phyloP scores from a whole-genome alignment of 2,113 vertebrate species.

The Syrmaticus mikado region DNA sequence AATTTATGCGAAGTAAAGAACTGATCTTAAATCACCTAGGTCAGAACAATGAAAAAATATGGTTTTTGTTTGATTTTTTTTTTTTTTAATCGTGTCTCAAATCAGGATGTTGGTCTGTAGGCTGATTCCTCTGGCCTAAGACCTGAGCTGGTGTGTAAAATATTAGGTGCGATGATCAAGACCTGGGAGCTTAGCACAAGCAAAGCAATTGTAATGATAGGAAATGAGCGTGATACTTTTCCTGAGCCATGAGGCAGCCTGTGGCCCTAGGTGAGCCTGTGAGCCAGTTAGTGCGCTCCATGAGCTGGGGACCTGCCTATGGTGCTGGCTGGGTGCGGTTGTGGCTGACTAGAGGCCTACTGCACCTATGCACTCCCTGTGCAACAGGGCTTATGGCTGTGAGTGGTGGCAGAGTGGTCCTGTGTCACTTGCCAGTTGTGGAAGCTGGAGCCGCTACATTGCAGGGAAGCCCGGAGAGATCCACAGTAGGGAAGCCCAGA shows the following conservation, averaged over 20 bases:
- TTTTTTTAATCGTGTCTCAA: neutral
- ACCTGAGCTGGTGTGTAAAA: rapidly evolving
- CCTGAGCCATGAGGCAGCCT: neutral
- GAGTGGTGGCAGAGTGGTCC: rapidly evolving
- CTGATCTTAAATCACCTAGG: neutral
- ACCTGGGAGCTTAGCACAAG: neutral
- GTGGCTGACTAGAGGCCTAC: neutral
- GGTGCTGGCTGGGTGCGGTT: too few species aligned
- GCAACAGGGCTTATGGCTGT: rapidly evolving
- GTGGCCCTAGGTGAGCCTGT: neutral
- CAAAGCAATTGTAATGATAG: neutral
- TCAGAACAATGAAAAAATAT: neutral
- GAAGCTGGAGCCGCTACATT: neutral
- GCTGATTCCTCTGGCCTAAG: neutral
- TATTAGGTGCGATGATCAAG: neutral
- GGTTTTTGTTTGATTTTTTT: neutral
- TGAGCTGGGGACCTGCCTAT: too few species aligned
- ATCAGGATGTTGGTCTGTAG: neutral
- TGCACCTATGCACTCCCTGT: rapidly evolving
- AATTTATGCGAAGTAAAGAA: neutral
- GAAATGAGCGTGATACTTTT: neutral
- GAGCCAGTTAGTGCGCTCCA: rapidly evolving
- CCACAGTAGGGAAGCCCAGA: rapidly evolving
- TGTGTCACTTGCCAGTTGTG: neutral
- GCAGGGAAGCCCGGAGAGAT: neutral